phyloP scores from a whole-genome alignment of 2,888 invertebrate species.

The Chymomyza procnemis region DNA sequence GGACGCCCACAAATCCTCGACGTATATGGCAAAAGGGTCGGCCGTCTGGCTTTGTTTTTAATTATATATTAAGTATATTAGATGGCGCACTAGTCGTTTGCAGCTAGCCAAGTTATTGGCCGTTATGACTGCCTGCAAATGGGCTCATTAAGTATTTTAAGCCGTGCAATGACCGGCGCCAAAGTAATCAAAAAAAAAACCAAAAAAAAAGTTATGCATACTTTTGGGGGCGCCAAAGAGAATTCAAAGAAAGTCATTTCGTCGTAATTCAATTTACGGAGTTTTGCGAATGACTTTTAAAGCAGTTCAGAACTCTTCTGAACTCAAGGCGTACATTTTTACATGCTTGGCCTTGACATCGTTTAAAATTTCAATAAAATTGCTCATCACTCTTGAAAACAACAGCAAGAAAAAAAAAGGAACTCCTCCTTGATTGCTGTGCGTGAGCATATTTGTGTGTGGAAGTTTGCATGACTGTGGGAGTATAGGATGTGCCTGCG shows the following conservation, averaged over 20 bases:
- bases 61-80: neutral
- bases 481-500: no score
- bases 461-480: no score
- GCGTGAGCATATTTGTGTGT: neutral
- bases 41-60: neutral
- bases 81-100: neutral
- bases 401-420: neutral
- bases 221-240: neutral
- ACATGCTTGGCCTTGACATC: constrained; percentile 64
- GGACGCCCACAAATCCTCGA: neutral
- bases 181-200: neutral
- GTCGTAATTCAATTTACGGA: no score
- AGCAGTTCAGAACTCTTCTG: neutral
- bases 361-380: constrained; percentile 70
- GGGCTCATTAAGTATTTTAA: neutral
- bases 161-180: neutral
- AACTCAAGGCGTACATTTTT: neutral
- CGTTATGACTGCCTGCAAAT: neutral
- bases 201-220: neutral
- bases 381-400: constrained; percentile 10
- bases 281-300: neutral
- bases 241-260: neutral
- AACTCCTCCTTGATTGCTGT: neutral
- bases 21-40: neutral
- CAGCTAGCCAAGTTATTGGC: neutral